phyloP scores from a whole-genome alignment of 37 sponge, comb jelly and placozoan genomes.

The Eunapius fragilis region DNA sequence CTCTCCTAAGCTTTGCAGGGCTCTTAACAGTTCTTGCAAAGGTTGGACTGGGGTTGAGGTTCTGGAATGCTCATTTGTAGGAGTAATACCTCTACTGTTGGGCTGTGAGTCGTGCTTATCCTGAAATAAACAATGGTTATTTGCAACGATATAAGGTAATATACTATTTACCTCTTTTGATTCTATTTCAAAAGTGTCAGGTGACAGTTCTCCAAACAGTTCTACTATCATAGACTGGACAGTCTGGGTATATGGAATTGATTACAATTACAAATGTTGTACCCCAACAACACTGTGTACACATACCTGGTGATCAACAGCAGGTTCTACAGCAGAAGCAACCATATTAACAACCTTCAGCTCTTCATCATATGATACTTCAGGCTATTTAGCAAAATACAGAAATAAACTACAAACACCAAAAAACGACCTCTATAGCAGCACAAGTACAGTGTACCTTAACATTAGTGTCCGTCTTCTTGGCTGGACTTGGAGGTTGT shows the following conservation, averaged over 20 bases:
- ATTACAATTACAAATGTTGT: no score
- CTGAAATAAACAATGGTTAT: no score
- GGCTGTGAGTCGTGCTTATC: background rate
- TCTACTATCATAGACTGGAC: slow-evolving; percentile 62
- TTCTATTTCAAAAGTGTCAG: slow-evolving; percentile 46
- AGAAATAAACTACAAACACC: background rate
- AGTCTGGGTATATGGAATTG: no score
- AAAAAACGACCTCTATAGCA: no score
- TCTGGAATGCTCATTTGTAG: background rate
- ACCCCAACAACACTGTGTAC: no score
- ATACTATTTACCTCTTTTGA: background rate
- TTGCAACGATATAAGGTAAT: background rate
- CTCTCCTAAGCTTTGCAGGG: background rate
- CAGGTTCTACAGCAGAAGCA: background rate
- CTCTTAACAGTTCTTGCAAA: background rate
- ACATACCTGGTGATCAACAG: background rate
- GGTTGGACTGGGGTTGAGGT: background rate
- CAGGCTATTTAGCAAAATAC: background rate
- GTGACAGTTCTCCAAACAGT: slow-evolving; percentile 52
- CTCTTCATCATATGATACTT: background rate
- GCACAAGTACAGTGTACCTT: background rate
- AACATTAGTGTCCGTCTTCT: background rate
- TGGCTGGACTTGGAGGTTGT: background rate
- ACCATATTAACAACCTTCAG: background rate
- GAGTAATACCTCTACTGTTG: background rate